Base-by-base conservation (phyloP, 2,113 vertebrate genomes). In the Kryptolebias marmoratus region DNA sequence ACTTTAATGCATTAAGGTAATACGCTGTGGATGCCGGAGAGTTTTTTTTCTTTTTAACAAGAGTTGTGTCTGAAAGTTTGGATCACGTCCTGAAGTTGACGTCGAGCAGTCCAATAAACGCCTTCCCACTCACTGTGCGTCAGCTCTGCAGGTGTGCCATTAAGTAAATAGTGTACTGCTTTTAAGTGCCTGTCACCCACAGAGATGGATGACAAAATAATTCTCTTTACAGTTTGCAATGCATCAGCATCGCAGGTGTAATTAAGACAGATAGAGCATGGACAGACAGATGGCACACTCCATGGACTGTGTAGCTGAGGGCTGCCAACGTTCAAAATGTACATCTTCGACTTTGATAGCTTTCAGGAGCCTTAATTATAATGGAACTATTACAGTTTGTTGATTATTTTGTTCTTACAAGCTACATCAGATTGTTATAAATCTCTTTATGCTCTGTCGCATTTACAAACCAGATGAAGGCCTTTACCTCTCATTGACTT, bases 1-100 rank as follows among this genome's bases (percentile, higher is more conserved):
- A 67, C 85, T 86, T 89, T 84, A 90, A 88, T 90, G 89, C 87
- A 91, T 90, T 90, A 91, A 82, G 82, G 84, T 88, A 91, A 92
- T 91, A 79, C 50, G 2, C 31, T 79, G 73, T 13, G 56, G 57
- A 76, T 9, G 11, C 63, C 39, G 36, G 54, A 71, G 82, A 80
- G 65, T 81, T 89, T 91, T 89, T 54, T 13, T 55, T 55, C 42
- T 31, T 14, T 55, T 61, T 90, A 89, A 92, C 83, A 89, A 88
- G 87, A 85, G 84, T 15, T 1, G 30, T 42, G 64, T 81, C 68
- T 81, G 69, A 90, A 89, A 86, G 80, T 87, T 90, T 88, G 84
- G 84, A 87, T 89, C 79, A 79, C 62, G 79, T 75, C 60, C 59
- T 48, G 31, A 83, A 90, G 84, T 83, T 87, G 84, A 84, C 52